A percentile compares a stretch with the other conserved stretches of the same genome.
Evolutionary conservation across 2,888 invertebrate genomes (phyloP).

Genomic region (Choreutis nemorana): DNA sequence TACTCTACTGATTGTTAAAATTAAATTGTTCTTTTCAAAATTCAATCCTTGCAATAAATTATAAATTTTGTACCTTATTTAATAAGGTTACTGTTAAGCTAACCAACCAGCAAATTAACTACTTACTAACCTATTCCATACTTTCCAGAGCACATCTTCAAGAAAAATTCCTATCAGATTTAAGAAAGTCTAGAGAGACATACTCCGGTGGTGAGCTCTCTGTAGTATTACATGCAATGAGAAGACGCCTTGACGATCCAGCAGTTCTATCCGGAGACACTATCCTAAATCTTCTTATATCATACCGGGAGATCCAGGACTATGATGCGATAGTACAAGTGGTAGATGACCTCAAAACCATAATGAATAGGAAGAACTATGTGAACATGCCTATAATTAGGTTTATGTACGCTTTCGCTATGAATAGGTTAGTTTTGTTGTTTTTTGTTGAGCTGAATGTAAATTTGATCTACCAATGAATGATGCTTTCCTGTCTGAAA

Average conservation of each 20-base stretch:
- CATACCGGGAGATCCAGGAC: slow-evolving; percentile 91
- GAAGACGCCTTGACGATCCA: slow-evolving; percentile 93
- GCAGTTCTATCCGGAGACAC: slow-evolving; percentile 96
- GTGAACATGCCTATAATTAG: slow-evolving; percentile 90
- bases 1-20: too few relatives aligned
- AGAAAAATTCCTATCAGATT: slow-evolving; percentile 94
- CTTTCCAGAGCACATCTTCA: slow-evolving; percentile 88
- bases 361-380: slow-evolving; percentile 88
- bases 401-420: slow-evolving; percentile 95
- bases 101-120: too few relatives aligned
- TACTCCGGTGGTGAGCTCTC: slow-evolving; percentile 84
- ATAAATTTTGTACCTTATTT: too few relatives aligned
- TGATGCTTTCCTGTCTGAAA: too few relatives aligned
- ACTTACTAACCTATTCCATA: too few relatives aligned
- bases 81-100: too few relatives aligned
- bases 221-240: slow-evolving; percentile 86
- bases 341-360: slow-evolving; percentile 90
- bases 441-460: not conserved
- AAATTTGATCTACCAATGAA: not conserved
- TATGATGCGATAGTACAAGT: slow-evolving; percentile 98
- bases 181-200: slow-evolving; percentile 90
- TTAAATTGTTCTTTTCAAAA: too few relatives aligned
- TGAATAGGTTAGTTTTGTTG: slow-evolving; percentile 74
- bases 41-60: too few relatives aligned
- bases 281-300: slow-evolving; percentile 92